Evolutionary conservation across 1,140 invertebrate genomes (phyloP).

Genomic region (Drosophila arawakana): DNA sequence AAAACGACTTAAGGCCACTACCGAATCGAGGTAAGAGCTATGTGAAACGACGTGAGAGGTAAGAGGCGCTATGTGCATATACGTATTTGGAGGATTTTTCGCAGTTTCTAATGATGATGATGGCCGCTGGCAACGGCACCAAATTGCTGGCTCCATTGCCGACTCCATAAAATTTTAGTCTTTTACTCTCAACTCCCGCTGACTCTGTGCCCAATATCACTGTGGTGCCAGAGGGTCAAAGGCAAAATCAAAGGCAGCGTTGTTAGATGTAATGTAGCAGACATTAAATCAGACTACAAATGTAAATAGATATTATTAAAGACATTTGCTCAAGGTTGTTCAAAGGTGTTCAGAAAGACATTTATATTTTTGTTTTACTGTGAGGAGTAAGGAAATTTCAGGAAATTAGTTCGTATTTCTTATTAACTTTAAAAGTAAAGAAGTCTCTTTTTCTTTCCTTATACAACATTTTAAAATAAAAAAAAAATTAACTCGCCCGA

Average conservation of each 20-base stretch:
- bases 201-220: neutral
- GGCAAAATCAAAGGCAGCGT: slow-evolving; percentile 19
- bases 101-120: slow-evolving; percentile 77
- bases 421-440: too few species aligned
- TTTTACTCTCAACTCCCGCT: neutral
- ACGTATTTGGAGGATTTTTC: slow-evolving; percentile 67
- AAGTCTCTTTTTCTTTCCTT: too few species aligned
- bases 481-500: too few species aligned
- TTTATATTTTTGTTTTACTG: too few species aligned
- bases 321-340: neutral
- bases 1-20: slow-evolving; percentile 74
- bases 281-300: neutral
- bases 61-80: too few species aligned
- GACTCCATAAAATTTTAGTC: slow-evolving; percentile 22
- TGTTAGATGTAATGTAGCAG: slow-evolving; percentile 22
- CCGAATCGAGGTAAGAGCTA: slow-evolving; percentile 18
- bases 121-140: slow-evolving; percentile 44
- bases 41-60: too few species aligned
- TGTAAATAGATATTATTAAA: slow-evolving; percentile 12
- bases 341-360: neutral
- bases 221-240: slow-evolving; percentile 38
- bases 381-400: too few species aligned
- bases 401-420: too few species aligned
- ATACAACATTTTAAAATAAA: too few species aligned
- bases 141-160: slow-evolving; percentile 46